Evolutionary conservation across 2,797 vertebrate genomes (phyloP), one percentile per base, ranked within the genome.

Genomic region (Sebastes diaconus): DNA sequence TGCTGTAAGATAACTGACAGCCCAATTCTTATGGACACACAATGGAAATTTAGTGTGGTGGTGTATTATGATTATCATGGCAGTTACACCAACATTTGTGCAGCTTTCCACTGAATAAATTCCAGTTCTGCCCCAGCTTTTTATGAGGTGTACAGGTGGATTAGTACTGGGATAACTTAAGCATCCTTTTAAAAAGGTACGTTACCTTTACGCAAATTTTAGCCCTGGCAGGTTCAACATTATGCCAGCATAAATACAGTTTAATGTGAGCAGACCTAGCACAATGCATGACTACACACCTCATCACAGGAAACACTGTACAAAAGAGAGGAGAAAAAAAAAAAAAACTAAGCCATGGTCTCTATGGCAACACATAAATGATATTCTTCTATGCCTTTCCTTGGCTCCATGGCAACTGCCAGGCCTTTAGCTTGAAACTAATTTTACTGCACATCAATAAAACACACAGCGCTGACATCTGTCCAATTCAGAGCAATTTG

Each of bases 331-430:
- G 70, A 32, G n/a, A 14, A 16, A 42, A 16, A 42, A 86, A 86
- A 84, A 90, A 79, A 61, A 90, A 72, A 64, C 73, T 65, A 67
- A 84, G 80, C 50, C 67, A 55, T 5, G 71, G 95, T 95, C 94
- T 86, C 95, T 90, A 95, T 93, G 92, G 92, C 66, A 93, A 95
- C 92, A 50, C 81, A 84, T 92, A 94, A 94, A 94, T 94, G 7
- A 94, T 94, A 88, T 92, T 93, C 75, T 80, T 88, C 81, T 72
- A 77, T 87, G 80, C 73, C 77, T 92, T 86, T 90, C 85, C 85
- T 91, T 75, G 87, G 88, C 92, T 92, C 94, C 93, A 94, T 94
- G 84, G 95, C 89, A 96, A 95, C 95, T 83, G 88, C 78, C 81
- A 59, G 78, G 87, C 75, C 69, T 88, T 90, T 73, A 83, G 88